Evolutionary conservation across 2,113 vertebrate species (phyloP).

Genomic region (Eurystomus gularis): DNA sequence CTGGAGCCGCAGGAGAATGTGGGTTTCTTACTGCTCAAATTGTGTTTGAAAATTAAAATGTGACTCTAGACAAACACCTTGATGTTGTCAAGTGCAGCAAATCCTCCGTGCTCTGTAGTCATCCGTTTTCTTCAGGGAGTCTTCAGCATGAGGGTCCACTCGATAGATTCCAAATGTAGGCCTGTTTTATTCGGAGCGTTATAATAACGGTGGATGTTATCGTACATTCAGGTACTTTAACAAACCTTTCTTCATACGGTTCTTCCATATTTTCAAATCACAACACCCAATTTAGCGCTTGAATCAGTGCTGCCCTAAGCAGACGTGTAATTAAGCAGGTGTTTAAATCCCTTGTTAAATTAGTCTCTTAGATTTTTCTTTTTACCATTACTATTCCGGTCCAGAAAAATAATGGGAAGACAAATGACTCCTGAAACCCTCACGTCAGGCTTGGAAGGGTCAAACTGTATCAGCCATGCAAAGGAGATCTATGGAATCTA

Average conservation of each 20-base stretch:
- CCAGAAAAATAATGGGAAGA: slow-evolving; percentile 46
- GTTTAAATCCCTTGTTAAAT: slow-evolving; percentile 59
- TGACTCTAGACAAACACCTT: neutral
- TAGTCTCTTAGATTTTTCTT: slow-evolving; percentile 48
- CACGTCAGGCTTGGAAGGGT: neutral
- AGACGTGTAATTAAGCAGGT: slow-evolving; percentile 62
- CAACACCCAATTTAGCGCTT: slow-evolving; percentile 53
- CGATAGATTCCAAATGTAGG: neutral
- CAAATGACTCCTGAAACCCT: slow-evolving; percentile 30
- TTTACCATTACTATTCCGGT: slow-evolving; percentile 38
- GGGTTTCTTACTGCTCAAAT: neutral
- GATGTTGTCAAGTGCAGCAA: neutral
- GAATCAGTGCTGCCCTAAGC: slow-evolving; percentile 57
- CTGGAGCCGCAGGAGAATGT: neutral
- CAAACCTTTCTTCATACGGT: neutral
- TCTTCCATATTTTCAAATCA: slow-evolving; percentile 30
- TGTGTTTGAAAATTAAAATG: neutral
- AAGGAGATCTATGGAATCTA: neutral
- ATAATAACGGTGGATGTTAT: neutral
- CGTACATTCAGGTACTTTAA: neutral
- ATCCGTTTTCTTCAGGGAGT: neutral
- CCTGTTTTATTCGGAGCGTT: neutral
- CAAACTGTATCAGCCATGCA: neutral
- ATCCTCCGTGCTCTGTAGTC: neutral
- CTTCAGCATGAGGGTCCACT: neutral